Conservation (phyloP, 2,888 invertebrate genomes). For the Stenurella melanura region DNA sequence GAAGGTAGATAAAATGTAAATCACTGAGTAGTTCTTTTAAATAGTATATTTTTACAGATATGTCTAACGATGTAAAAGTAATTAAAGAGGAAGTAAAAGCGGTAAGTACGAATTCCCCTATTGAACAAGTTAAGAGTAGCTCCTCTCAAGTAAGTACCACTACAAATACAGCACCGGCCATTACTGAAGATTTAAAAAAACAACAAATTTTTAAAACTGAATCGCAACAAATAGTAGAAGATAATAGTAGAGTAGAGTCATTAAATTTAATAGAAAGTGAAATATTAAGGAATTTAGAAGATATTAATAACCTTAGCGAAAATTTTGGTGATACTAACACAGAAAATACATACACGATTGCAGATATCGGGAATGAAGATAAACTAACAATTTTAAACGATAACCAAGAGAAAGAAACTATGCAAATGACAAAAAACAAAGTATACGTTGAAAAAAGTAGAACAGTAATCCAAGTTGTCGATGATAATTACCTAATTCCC, state of each 20-base stretch:
- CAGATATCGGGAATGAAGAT: slow-evolving; percentile 7
- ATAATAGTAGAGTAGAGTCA: slow-evolving; percentile 47
- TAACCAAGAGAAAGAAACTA: slow-evolving; percentile 8
- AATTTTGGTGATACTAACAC: slow-evolving; percentile 50
- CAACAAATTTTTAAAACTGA: slow-evolving; percentile 45
- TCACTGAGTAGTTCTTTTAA: not conserved
- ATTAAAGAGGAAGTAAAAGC: slow-evolving; percentile 66
- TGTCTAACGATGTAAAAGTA: slow-evolving; percentile 35
- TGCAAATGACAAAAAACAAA: slow-evolving; percentile 55
- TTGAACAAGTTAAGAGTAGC: slow-evolving; percentile 43
- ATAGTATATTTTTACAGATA: slow-evolving; percentile 42
- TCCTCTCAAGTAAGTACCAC: slow-evolving; percentile 58
- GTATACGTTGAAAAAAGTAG: slow-evolving; percentile 71
- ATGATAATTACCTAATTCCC: slow-evolving; percentile 57
- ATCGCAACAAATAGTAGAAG: slow-evolving; percentile 40
- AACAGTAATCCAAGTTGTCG: slow-evolving; percentile 70
- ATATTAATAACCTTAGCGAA: slow-evolving; percentile 60
- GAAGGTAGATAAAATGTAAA: slow-evolving; percentile 66
- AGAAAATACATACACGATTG: not conserved
- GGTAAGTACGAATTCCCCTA: slow-evolving; percentile 67
- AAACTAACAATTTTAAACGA: slow-evolving; percentile 8
- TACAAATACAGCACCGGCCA: slow-evolving; percentile 33
- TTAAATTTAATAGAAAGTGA: slow-evolving; percentile 61
- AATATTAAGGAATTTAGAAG: slow-evolving; percentile 63
- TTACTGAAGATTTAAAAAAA: slow-evolving; percentile 53